Evolutionary conservation across 2,797 vertebrate genomes (phyloP), one percentile per base, ranked within the genome.

Genomic region (Esox masquinongy): DNA sequence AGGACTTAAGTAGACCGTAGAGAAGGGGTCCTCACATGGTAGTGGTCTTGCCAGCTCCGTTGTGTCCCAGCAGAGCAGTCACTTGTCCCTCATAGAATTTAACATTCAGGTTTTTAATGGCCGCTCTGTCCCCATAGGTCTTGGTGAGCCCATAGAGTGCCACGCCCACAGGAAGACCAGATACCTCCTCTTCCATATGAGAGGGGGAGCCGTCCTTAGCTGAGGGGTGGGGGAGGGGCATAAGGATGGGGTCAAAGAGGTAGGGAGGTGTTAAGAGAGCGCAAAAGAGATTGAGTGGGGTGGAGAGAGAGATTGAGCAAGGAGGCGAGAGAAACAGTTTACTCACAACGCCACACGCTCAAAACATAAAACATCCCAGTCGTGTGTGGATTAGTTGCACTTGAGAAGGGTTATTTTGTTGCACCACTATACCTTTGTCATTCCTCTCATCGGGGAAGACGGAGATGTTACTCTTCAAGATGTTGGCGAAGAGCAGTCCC

Each of bases 31-130:
- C 93, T 69, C 92, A 99, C 98, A 99, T 99, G 70, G 98, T 97
- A 1, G 98, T 99, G 4, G 97, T 99, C 92, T 99, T 99, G 69
- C 98, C 98, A 0, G 98, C 98, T 88, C 98, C 98, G 0, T 99
- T 99, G 90, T 97, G 98, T 4, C 98, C 98, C n/a, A 99, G 92
- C 90, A 99, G 87, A 19, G 97, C 90, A 51, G 98, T 99, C 82
- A 98, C 95, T 7, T 99, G 97, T 9, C 97, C 95, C 91, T 99
- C 96, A 16, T 97, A 96, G 83, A 99, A 99, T 77, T 95, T 93
- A 80, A 99, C 77, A 77, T 95, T 98, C 63, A 99, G 95, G 89
- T 97, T 96, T 70, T 97, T 24, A 74, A 99, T 93, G 34, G 96
- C 97, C 5, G 90, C 90, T 88, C 94, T 94, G 51, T 92, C 88